These are phyloP conservation scores for Pipistrellus pipistrellus DNA, from an alignment of 2,797 vertebrate species.

Conservation along the genomic window DNA sequence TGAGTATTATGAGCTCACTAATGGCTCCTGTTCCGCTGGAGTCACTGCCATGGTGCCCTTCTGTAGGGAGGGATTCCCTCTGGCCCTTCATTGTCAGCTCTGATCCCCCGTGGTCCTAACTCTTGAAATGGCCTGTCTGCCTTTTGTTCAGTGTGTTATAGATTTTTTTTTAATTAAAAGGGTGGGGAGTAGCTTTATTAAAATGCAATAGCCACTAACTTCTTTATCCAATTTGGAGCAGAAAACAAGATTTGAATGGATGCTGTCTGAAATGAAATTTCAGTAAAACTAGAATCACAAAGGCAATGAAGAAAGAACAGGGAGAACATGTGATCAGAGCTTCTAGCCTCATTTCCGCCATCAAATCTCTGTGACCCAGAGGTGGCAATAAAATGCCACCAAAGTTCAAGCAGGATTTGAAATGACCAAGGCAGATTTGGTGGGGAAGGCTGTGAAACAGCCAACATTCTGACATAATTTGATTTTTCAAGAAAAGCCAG, in stretches of 20 bases:
- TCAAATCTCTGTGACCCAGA: not conserved
- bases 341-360: not conserved
- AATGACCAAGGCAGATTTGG: not conserved
- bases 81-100: constrained; percentile 17
- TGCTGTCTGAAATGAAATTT: not conserved
- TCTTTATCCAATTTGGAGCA: not conserved
- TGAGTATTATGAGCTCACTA: constrained; percentile 50
- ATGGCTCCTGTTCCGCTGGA: constrained; percentile 67
- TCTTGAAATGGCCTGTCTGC: not conserved
- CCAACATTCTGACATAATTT: not conserved
- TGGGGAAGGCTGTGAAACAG: not conserved
- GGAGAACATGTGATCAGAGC: not conserved
- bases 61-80: not conserved
- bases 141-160: constrained; percentile 48
- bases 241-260: constrained; percentile 8
- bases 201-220: not conserved
- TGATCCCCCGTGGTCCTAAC: not conserved
- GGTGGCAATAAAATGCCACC: not conserved
- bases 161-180: not conserved
- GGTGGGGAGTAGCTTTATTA: not conserved
- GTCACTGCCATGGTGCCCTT: not conserved
- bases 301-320: not conserved
- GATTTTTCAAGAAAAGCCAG: not conserved
- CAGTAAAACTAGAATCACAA: not conserved
- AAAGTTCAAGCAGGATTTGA: not conserved